Evolutionary conservation across 2,888 invertebrate genomes (phyloP).

Genomic region (Andrena dorsata): DNA sequence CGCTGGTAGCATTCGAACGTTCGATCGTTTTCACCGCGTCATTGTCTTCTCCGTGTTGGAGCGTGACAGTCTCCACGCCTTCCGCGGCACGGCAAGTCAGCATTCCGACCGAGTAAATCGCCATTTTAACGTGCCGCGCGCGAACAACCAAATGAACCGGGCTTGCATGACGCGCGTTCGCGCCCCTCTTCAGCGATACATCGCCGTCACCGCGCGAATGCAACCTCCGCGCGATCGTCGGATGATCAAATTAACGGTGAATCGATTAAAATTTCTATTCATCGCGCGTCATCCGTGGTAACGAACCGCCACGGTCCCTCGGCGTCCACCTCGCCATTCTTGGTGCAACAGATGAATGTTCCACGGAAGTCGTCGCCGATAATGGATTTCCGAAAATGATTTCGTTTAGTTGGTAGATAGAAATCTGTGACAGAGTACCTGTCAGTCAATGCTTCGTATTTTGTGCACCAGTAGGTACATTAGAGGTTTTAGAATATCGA

Average conservation of each 20-base stretch:
- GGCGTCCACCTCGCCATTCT: too few species aligned
- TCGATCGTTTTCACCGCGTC: conserved; percentile 33
- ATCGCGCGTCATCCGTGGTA: neutral
- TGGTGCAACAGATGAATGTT: neutral
- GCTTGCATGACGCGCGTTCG: conserved; percentile 1
- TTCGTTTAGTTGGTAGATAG: neutral
- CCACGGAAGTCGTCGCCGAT: neutral
- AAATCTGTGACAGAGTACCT: neutral
- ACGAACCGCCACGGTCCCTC: neutral
- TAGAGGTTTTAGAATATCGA: too few species aligned
- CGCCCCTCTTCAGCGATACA: conserved; percentile 7
- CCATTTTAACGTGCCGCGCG: conserved; percentile 18
- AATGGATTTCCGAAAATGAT: neutral
- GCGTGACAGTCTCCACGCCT: conserved; percentile 31
- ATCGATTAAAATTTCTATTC: conserved; percentile 29
- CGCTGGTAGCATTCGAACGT: conserved; percentile 16
- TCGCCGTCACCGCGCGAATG: conserved; percentile 10
- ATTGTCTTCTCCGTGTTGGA: conserved; percentile 27
- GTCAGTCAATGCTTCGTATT: too few species aligned
- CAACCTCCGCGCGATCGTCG: neutral
- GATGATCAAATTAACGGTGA: conserved; percentile 5
- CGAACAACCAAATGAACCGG: conserved; percentile 1
- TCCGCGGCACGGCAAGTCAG: conserved; percentile 24
- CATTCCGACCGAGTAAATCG: conserved; percentile 19
- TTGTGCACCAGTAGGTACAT: too few species aligned